Base-by-base conservation (phyloP, 2,113 vertebrate species). In the Serilophus lunatus region DNA sequence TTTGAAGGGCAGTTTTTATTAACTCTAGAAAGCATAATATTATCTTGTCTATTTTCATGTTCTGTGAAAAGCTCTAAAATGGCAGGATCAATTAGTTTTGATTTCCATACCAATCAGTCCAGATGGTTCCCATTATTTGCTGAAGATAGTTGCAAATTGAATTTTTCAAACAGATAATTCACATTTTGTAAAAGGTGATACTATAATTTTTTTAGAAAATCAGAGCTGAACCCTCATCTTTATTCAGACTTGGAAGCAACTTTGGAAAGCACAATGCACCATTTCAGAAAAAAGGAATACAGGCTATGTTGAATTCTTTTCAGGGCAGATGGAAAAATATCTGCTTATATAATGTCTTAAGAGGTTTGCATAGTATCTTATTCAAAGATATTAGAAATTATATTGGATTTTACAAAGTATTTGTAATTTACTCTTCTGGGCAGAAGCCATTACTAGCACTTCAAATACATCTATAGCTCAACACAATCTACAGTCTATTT, bases 41-140 rank as follows among this genome's bases (percentile, higher is more conserved):
- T 90, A 92, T 96, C 88, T 95, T 95, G 86, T 95, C 93, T 90
- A 90, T 95, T 97, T 97, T 95, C 50, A 71, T 95, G 36, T 97
- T 96, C 91, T 82, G 83, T 90, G 93, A 96, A 97, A 97, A 57
- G n/a, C 61, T 95, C 44, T 92, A 65, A 95, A 96, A 86, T 59
- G 76, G 82, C 86, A 96, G 49, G 64, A 97, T 96, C 96, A 97
- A 91, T 97, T 97, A 96, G 69, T 88, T 97, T 98, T 93, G 83
- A 92, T 97, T 93, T 97, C 78, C 87, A 93, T 93, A 96, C 94
- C 93, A 97, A 31, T 97, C 81, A 72, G 79, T 85, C 90, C 93
- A 97, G 95, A 97, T 97, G 96, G 77, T 85, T 97, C 72, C 90
- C 70, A 94, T 95, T 96, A 97, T 97, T 96, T 95, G 35, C 76